phyloP scores from a whole-genome alignment of 37 sponge, comb jelly and placozoan species.

The Bolinopsis microptera region DNA sequence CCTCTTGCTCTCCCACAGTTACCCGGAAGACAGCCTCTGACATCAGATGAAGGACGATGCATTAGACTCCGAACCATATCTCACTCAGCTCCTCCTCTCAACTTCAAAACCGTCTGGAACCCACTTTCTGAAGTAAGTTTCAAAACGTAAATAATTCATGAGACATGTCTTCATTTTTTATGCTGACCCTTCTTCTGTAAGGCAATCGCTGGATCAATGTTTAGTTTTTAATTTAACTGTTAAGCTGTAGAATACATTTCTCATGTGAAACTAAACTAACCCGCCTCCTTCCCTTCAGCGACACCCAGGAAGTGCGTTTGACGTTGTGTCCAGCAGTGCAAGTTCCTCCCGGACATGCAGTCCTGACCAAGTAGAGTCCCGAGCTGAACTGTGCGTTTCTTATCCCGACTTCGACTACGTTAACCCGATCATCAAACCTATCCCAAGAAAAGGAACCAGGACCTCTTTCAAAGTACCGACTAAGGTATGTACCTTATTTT shows the following conservation, averaged over 20 bases:
- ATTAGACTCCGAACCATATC: conserved; percentile 52
- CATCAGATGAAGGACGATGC: conserved; percentile 20
- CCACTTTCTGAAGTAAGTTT: conserved; percentile 19
- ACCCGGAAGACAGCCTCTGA: conserved; percentile 28
- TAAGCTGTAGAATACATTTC: too few relatives aligned
- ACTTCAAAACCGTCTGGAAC: conserved; percentile 44
- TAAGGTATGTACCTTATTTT: neutral
- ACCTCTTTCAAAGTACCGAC: neutral
- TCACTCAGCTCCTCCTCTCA: conserved; percentile 65
- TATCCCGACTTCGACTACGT: neutral
- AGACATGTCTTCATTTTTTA: neutral
- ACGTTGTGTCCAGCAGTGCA: conserved; percentile 62
- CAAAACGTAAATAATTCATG: neutral
- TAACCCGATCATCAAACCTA: conserved; percentile 27
- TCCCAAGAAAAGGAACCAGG: conserved; percentile 1
- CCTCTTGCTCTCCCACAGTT: too few relatives aligned
- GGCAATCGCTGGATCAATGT: too few relatives aligned
- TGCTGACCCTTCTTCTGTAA: too few relatives aligned
- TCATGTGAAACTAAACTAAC: neutral
- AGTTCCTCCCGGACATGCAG: conserved; percentile 55
- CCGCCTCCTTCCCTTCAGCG: neutral
- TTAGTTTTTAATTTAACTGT: too few relatives aligned
- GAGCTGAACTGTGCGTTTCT: conserved; percentile 14
- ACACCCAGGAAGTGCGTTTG: conserved; percentile 65
- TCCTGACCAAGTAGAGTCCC: neutral